Conservation (phyloP, 2,888 invertebrate genomes). For the Eristalis intricaria region DNA sequence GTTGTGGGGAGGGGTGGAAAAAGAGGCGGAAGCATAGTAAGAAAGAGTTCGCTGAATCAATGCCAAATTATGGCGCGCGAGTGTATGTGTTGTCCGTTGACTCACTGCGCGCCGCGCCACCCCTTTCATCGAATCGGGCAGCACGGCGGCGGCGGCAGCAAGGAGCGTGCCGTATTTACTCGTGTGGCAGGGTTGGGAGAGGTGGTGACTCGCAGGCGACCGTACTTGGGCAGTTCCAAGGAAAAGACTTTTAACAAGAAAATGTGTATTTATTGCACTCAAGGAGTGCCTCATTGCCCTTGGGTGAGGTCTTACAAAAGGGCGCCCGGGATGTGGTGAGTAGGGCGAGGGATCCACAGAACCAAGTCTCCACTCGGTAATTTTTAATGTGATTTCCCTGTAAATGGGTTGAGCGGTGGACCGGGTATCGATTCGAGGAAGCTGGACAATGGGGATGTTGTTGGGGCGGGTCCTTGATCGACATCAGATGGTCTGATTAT, state of each 20-base stretch:
- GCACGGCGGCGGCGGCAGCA: background rate
- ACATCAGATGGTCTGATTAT: background rate
- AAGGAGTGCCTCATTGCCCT: background rate
- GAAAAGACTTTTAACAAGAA: conserved; percentile 19
- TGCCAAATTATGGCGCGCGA: conserved; percentile 12
- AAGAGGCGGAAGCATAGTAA: background rate
- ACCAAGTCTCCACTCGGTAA: background rate
- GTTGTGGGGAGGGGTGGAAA: background rate
- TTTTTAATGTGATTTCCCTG: background rate
- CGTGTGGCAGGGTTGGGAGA: conserved; percentile 7
- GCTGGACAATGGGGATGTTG: background rate
- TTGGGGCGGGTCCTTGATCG: background rate
- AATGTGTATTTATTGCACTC: conserved; percentile 32
- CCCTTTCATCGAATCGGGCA: background rate
- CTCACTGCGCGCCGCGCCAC: conserved; percentile 34
- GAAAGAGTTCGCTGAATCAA: conserved; percentile 44
- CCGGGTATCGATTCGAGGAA: background rate
- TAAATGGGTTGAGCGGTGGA: background rate
- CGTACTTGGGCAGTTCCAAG: conserved; percentile 31
- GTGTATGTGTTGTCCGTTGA: conserved; percentile 32
- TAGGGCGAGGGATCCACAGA: background rate
- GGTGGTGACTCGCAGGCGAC: conserved; percentile 5
- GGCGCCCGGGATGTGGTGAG: background rate
- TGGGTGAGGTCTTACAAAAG: conserved; percentile 26
- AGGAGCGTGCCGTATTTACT: background rate